Base-by-base conservation (phyloP, 2,888 invertebrate genomes). In the Amblyteles armatorius region DNA sequence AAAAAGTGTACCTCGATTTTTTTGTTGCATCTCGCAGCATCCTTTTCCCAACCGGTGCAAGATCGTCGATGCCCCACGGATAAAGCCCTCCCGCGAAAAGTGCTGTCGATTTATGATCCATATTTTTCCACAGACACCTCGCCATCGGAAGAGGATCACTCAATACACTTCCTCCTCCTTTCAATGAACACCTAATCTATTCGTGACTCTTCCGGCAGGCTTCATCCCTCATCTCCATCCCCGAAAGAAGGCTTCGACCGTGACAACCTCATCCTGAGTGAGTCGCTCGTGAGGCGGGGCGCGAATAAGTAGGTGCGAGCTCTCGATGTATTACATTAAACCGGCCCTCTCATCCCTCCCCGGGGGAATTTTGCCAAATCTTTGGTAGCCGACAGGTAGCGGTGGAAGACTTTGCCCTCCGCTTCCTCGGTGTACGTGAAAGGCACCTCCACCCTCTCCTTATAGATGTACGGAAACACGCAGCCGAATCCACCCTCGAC, bases 331-430 rank as follows among this genome's bases (percentile, higher is more conserved):
- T 40, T 44, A 60, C 68, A 44, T 52, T 36, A 55, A 26, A 33
- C 77, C 76, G 71, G 71, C 69, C 79, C 73, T 73, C 72, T 65
- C 65, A 63, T 55, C 78, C 71, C 78, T 60, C 60, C 33, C 60
- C 33, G 55, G 50, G 82, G 84, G 82, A 79, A 78, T 78, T 63
- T 57, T 78, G 73, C 79, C 67, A 88, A 88, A 88, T 88, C 87
- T 88, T 85, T 76, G 86, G 79, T 82, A 79, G 74, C 84, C 79
- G 82, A 72, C 80, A 68, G 76, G 67, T 67, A 76, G 81, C 79
- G 72, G 52, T 19, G 57, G 65, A 81, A 69, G 78, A 73, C 77
- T 81, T 77, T 77, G 77, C 84, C 44, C 55, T 57, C 57, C 7
- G 26, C 29, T 60, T 36, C 16, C 33, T 50, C 33, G 4, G 50